Percentiles rank a stretch among this genome's conserved stretches.
Evolutionary conservation across 2,797 vertebrate species (phyloP).

Genomic region (Echeneis naucrates): DNA sequence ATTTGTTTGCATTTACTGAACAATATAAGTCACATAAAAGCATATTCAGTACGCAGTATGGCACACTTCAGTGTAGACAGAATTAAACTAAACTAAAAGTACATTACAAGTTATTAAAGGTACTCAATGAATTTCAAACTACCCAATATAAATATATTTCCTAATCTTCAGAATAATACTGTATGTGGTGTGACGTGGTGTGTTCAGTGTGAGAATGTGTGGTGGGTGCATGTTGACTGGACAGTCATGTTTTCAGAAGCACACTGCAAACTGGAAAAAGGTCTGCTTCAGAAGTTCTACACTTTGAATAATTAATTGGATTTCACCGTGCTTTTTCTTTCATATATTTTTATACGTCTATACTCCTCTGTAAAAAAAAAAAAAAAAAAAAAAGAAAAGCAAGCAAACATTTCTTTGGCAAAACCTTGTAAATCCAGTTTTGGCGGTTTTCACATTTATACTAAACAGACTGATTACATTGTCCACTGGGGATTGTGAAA

Average conservation of each 20-base stretch:
- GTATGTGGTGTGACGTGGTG: conserved; percentile 42
- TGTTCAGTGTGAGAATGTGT: conserved; percentile 56
- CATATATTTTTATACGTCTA: conserved; percentile 81
- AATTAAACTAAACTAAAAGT: conserved; percentile 23
- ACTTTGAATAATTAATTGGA: conserved; percentile 79
- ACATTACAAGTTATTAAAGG: conserved; percentile 35
- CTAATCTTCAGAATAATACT: conserved; percentile 43
- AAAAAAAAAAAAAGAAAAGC: conserved; percentile 35
- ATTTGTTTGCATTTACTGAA: conserved; percentile 28
- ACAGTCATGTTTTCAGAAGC: conserved; percentile 53
- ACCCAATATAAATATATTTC: conserved; percentile 43
- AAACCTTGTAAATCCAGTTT: conserved; percentile 70
- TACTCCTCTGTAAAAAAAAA: conserved; percentile 65
- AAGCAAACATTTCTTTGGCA: conserved; percentile 57
- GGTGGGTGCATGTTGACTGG: conserved; percentile 59
- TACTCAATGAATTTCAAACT: conserved; percentile 40
- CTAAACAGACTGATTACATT: conserved; percentile 52
- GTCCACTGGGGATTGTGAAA: conserved; percentile 39
- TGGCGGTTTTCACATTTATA: conserved; percentile 75
- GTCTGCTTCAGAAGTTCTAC: conserved; percentile 68
- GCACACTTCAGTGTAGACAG: conserved; percentile 8
- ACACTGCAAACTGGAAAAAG: conserved; percentile 54
- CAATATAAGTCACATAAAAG: neutral
- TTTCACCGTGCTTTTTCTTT: conserved; percentile 76
- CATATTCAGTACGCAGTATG: conserved; percentile 16